A percentile compares a stretch with the other conserved stretches of the same genome.
phyloP scores from a whole-genome alignment of 2,797 vertebrate genomes.

The Cephalopachus bancanus region DNA sequence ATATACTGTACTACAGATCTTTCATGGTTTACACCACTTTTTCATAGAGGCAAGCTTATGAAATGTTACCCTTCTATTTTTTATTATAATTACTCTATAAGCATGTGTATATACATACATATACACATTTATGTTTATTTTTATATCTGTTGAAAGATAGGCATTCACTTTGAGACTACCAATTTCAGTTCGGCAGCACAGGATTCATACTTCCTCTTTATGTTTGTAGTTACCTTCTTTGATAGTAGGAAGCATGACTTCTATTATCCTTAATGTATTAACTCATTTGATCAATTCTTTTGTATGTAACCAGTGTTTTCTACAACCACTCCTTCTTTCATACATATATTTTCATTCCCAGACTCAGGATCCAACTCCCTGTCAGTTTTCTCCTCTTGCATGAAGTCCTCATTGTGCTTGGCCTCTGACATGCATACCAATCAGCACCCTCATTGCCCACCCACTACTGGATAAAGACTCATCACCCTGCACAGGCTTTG shows the following conservation, averaged over 20 bases:
- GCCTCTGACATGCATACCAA: not conserved
- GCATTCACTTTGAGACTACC: not conserved
- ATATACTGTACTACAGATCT: not conserved
- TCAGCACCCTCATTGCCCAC: not conserved
- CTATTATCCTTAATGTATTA: not conserved
- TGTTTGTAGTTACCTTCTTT: not conserved
- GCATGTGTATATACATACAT: not conserved
- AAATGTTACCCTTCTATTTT: slow-evolving; percentile 4
- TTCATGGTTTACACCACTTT: slow-evolving; percentile 1
- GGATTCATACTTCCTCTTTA: not conserved
- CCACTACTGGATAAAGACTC: not conserved
- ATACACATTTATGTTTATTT: not conserved
- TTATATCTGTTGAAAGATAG: not conserved
- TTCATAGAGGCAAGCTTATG: not conserved
- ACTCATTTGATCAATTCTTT: not conserved
- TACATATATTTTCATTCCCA: not conserved
- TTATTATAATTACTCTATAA: not conserved
- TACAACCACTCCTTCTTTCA: not conserved
- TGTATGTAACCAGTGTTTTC: not conserved
- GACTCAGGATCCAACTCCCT: not conserved
- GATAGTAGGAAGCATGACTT: not conserved
- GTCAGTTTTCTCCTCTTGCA: not conserved
- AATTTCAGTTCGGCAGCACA: not conserved
- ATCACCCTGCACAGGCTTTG: no score
- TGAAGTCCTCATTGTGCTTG: not conserved